These are phyloP conservation scores for Cyphomyrmex costatus DNA, from an alignment of 1,140 invertebrate species.

Conservation along the genomic window DNA sequence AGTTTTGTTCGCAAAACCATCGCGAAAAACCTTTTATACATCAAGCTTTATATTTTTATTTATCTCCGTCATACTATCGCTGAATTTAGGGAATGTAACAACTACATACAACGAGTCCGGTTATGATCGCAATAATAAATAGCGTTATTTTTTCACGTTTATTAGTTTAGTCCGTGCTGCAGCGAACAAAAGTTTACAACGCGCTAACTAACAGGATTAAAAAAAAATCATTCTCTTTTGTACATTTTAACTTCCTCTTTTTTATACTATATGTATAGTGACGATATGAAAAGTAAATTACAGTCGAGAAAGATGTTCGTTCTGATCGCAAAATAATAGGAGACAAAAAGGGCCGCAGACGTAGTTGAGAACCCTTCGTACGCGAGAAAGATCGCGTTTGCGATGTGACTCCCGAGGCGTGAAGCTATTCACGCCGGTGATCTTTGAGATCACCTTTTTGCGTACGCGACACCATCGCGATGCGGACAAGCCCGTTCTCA, in stretches of 20 bases:
- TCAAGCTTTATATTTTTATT: constrained; percentile 16
- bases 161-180: constrained; percentile 10
- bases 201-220: not conserved
- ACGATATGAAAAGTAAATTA: not conserved
- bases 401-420: constrained; percentile 59
- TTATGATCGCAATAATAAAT: constrained; percentile 31
- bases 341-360: not conserved
- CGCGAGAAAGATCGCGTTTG: constrained; percentile 31
- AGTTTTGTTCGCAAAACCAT: not conserved
- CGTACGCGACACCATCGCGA: constrained; percentile 47
- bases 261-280: not conserved
- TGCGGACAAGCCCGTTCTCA: constrained; percentile 59
- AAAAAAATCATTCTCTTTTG: not conserved
- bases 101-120: not conserved
- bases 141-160: constrained; percentile 18
- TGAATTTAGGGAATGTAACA: not conserved
- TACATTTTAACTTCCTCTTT: not conserved
- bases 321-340: not conserved
- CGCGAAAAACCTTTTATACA: not conserved
- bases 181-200: not conserved
- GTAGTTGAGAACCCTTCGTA: constrained; percentile 25
- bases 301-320: not conserved
- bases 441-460: constrained; percentile 44
- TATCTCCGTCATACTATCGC: not conserved
- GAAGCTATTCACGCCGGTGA: constrained; percentile 50